Base-by-base conservation (phyloP, 2,797 vertebrate genomes). In the Decapterus maruadsi region DNA sequence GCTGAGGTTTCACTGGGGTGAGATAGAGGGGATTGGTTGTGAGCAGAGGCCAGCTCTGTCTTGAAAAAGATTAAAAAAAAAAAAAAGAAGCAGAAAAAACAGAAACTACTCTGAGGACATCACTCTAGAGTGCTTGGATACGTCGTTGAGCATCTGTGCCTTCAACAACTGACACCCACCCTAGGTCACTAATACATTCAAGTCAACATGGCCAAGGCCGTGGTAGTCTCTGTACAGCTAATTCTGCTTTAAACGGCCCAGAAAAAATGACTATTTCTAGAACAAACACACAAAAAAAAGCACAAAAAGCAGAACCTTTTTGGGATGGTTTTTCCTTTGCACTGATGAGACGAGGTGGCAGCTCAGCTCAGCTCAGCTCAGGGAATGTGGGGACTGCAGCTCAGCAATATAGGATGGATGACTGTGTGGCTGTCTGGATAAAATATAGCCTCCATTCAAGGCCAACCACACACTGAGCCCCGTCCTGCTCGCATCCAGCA, bases 391-490 rank as follows among this genome's bases (percentile, higher is more conserved):
- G 77, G 85, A 77, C 81, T 83, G 89, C 86, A 88, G 90, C 91
- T 89, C 83, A 68, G 81, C 82, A 81, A 84, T 55, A 77, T 81
- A 80, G 87, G 84, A 83, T 64, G 87, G 88, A 85, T 85, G 93
- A 89, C 86, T 90, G 77, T 82, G 87, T 88, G 87, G 85, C 81
- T 92, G 91, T 92, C 90, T 87, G 85, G 74, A 84, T 91, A 85
- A 93, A 92, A 94, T 90, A 92, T 75, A 90, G 92, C 89, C 82
- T 83, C 78, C 76, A 85, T 91, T 90, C 92, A 93, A 93, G 94
- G 93, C 94, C 93, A 93, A 87, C 79, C 83, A 72, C 84, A 78
- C 87, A 79, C 74, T 60, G 62, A 86, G 83, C 79, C 84, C 63
- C 45, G 85, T 81, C 88, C 79, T 63, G 77, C 79, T 76, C 77